phyloP scores from a whole-genome alignment of 2,888 invertebrate species.

The Lingula anatina region DNA sequence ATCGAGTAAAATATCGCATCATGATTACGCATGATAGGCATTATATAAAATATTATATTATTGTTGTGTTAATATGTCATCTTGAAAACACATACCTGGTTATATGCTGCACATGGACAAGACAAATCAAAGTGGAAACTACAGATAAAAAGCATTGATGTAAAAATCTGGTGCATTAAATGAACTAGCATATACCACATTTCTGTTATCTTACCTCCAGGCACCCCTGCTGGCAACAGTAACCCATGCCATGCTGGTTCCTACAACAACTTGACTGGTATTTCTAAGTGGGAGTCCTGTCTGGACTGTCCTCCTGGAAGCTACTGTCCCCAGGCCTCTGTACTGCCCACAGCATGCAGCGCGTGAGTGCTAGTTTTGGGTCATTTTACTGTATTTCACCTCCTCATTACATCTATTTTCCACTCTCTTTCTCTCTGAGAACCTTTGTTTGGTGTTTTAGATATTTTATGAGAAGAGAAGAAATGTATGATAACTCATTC shows the following conservation, averaged over 20 bases:
- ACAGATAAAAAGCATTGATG: too few species aligned
- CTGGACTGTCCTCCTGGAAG: conserved; percentile 35
- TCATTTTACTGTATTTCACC: too few species aligned
- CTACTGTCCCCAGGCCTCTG: conserved; percentile 41
- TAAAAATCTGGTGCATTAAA: background rate
- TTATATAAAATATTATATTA: too few species aligned
- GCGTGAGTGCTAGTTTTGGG: conserved; percentile 27
- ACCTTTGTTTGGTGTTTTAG: too few species aligned
- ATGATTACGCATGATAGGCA: too few species aligned
- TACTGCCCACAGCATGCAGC: conserved; percentile 34
- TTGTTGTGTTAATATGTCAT: too few species aligned
- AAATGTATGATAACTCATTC: too few species aligned
- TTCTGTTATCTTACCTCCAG: conserved; percentile 14
- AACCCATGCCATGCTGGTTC: conserved; percentile 45
- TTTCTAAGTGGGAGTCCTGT: conserved; percentile 41
- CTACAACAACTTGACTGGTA: conserved; percentile 32
- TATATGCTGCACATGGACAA: too few species aligned
- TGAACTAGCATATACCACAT: background rate
- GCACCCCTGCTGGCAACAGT: conserved; percentile 28
- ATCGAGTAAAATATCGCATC: background rate
- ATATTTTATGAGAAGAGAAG: too few species aligned
- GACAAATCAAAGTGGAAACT: too few species aligned
- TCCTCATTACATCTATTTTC: too few species aligned
- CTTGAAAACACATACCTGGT: too few species aligned
- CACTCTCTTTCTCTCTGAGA: background rate